phyloP scores from a whole-genome alignment of 2,797 vertebrate genomes.

The Sebastes kiyomatsui region DNA sequence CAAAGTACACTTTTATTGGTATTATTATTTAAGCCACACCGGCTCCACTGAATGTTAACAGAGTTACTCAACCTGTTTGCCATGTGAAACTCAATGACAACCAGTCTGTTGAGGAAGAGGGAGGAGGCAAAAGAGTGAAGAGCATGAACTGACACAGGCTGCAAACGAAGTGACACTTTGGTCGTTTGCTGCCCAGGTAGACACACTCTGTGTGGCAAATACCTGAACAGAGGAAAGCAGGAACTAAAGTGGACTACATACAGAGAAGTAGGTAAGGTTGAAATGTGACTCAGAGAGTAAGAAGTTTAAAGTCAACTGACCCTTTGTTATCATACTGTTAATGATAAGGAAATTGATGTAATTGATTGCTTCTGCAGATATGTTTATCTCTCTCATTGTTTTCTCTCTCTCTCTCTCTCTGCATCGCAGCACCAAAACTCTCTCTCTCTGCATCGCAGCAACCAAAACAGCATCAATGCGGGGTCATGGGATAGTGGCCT shows the following conservation, averaged over 20 bases:
- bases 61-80: slow-evolving; percentile 5
- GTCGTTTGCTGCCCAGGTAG: too few relatives aligned
- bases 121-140: background rate
- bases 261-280: background rate
- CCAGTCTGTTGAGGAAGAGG: background rate
- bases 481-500: accelerated
- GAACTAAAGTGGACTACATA: background rate
- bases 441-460: background rate
- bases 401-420: background rate
- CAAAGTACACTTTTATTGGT: background rate
- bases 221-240: background rate
- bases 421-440: too few relatives aligned
- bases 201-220: background rate
- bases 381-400: background rate
- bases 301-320: background rate
- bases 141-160: background rate
- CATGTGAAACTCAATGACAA: background rate
- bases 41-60: too few relatives aligned
- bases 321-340: background rate
- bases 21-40: accelerated
- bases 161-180: background rate
- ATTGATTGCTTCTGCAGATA: background rate
- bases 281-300: background rate
- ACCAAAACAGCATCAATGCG: slow-evolving; percentile 28
- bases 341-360: background rate